Conservation (phyloP, 2,797 vertebrate species). For the Galagoides demidoff region DNA sequence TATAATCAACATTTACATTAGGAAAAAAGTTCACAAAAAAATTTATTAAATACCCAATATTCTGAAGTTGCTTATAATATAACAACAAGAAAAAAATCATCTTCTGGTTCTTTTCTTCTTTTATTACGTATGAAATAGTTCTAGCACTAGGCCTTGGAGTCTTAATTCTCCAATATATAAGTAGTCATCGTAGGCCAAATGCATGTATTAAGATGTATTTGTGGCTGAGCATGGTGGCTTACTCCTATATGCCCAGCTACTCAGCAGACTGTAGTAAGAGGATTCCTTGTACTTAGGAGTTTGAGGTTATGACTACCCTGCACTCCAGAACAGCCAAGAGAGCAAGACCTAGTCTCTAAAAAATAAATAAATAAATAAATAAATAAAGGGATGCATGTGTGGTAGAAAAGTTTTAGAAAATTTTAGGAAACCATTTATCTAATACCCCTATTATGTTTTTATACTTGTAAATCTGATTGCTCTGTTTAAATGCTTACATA, state of each 20-base stretch:
- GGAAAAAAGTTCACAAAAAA: constrained; percentile 20
- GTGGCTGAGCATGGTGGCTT: not conserved
- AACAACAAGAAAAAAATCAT: constrained; percentile 44
- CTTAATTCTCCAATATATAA: not conserved
- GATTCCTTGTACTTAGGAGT: not conserved
- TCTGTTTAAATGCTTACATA: constrained; percentile 41
- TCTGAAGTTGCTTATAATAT: constrained; percentile 20
- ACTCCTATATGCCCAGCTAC: not conserved
- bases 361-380: not conserved
- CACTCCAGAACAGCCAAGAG: not conserved
- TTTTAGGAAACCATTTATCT: not conserved
- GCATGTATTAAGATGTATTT: constrained; percentile 24
- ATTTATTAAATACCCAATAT: constrained; percentile 38
- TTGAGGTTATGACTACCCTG: not conserved
- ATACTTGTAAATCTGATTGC: constrained; percentile 2
- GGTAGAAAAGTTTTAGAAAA: constrained; percentile 39
- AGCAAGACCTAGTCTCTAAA: not conserved
- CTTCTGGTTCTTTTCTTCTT: constrained; percentile 23
- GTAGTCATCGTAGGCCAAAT: not conserved
- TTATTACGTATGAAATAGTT: not conserved
- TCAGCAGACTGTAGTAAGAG: not conserved
- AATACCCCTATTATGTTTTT: constrained; percentile 2
- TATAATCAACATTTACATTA: constrained; percentile 11
- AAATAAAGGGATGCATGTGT: not conserved
- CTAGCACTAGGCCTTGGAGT: not conserved